Evolutionary conservation across 2,113 vertebrate species (phyloP).

Genomic region (Prinia subflava): DNA sequence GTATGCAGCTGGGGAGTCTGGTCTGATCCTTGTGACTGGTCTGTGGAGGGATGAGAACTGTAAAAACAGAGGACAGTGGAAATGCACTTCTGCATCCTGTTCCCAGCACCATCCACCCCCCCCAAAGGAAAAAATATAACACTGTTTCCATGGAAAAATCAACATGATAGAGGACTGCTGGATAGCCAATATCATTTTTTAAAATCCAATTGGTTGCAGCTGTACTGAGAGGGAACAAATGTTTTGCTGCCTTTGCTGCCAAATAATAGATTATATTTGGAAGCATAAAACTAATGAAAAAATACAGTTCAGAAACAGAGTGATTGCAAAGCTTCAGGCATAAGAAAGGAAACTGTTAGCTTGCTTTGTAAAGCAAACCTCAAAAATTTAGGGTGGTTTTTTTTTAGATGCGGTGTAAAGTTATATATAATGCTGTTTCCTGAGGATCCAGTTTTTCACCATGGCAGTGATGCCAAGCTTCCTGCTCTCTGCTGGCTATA

Average conservation of each 20-base stretch:
- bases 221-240: conserved; percentile 65
- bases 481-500: conserved; percentile 13
- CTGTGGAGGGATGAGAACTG: neutral
- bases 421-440: conserved; percentile 15
- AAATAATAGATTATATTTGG: conserved; percentile 72
- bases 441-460: neutral
- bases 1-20: neutral
- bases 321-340: conserved; percentile 52
- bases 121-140: neutral
- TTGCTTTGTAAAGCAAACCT: neutral
- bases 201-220: conserved; percentile 64
- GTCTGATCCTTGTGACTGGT: neutral
- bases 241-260: conserved; percentile 62
- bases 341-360: neutral
- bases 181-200: conserved; percentile 42
- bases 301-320: conserved; percentile 53
- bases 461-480: neutral
- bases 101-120: neutral
- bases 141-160: conserved; percentile 45
- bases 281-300: conserved; percentile 59
- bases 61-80: neutral
- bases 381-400: neutral
- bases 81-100: neutral
- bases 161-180: conserved; percentile 34
- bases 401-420: neutral